phyloP scores from a whole-genome alignment of 2,797 vertebrate genomes.

The Gallinago nigripennis region DNA sequence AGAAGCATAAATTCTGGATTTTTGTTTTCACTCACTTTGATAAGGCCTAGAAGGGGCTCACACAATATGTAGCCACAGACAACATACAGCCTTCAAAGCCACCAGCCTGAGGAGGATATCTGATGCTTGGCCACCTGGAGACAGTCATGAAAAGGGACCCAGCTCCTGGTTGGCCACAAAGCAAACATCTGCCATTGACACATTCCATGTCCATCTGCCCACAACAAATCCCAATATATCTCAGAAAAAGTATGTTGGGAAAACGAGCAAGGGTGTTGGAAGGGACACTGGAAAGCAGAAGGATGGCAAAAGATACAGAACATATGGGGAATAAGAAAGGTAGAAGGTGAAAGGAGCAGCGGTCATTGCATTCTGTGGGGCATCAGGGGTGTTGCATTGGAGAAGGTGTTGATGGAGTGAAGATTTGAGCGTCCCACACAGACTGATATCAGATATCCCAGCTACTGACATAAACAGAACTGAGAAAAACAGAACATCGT shows the following conservation, averaged over 20 bases:
- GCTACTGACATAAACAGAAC: neutral
- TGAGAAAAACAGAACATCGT: neutral
- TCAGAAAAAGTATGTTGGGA: neutral
- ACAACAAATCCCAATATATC: neutral
- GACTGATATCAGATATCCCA: neutral
- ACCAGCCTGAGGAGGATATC: neutral
- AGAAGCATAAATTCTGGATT: neutral
- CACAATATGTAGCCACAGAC: accelerated
- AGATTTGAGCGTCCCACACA: neutral
- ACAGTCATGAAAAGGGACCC: neutral
- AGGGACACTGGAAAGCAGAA: neutral
- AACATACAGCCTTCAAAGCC: neutral
- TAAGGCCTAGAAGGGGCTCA: neutral
- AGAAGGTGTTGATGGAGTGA: conserved; percentile 16
- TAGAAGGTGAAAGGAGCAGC: neutral
- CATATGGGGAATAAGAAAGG: neutral
- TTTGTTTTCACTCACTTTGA: neutral
- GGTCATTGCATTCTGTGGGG: neutral
- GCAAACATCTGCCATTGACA: neutral
- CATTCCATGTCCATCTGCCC: neutral
- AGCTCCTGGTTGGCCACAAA: neutral
- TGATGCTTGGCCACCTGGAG: neutral
- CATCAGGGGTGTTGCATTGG: neutral
- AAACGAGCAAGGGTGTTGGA: neutral
- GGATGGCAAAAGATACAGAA: neutral